Conservation (phyloP, 1,140 invertebrate genomes). For the Lanistes nyassanus region DNA sequence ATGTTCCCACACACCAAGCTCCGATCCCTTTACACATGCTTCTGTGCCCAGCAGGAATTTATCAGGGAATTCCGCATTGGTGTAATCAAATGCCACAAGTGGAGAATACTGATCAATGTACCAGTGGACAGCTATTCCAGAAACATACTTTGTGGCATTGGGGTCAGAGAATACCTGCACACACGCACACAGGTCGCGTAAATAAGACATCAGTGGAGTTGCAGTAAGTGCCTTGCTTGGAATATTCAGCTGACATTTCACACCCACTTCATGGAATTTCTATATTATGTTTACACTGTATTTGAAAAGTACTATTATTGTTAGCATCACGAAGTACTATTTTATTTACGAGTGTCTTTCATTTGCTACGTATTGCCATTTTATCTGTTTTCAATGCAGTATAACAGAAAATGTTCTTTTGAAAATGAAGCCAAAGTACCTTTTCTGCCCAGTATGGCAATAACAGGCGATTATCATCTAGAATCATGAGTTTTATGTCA, state of each 20-base stretch:
- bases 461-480: constrained; percentile 79
- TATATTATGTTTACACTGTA: no score
- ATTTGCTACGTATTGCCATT: no score
- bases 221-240: no score
- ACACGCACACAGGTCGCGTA: not conserved
- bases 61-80: constrained; percentile 73
- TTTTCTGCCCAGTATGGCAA: constrained; percentile 75
- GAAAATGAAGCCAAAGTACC: constrained; percentile 64
- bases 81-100: constrained; percentile 69
- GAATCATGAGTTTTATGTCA: constrained; percentile 73
- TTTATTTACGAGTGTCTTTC: no score
- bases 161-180: constrained; percentile 69
- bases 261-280: no score
- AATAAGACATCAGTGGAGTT: no score
- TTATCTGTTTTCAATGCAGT: no score
- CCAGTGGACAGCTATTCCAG: constrained; percentile 86
- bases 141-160: constrained; percentile 74
- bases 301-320: no score
- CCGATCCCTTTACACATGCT: constrained; percentile 73
- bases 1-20: constrained; percentile 80
- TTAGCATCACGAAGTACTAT: no score
- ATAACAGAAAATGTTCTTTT: not conserved
- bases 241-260: no score
- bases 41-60: constrained; percentile 83
- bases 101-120: constrained; percentile 74